Evolutionary conservation across 2,797 vertebrate species (phyloP), one percentile per base, ranked within the genome.

Genomic region (Sphenopsis melanotis): DNA sequence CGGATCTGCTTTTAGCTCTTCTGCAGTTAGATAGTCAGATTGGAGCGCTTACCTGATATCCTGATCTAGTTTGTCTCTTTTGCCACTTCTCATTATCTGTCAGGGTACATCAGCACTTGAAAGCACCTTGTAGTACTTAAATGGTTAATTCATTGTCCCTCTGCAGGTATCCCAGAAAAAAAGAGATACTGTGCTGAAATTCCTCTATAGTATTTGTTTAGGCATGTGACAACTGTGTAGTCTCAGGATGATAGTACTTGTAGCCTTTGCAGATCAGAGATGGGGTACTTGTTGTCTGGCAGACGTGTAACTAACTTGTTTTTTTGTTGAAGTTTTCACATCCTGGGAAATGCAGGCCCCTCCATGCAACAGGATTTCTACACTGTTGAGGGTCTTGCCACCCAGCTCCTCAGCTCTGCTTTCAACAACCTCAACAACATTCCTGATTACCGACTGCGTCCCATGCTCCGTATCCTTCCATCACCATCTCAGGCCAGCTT

Each of bases 321-420:
- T 68, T 91, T 92, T 93, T 88, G 72, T 65, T 96, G 11, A 93
- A 99, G 99, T 96, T 99, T 98, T 94, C 98, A 99, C n/a, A 97
- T 99, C 90, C 96, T 99, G 37, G 99, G 99, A 53, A 98, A 98
- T 66, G 98, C 98, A 32, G 99, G 98, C 41, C 97, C 97, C n/a
- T 98, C 98, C 83, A 98, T 99, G 97, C 98, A 98, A 89, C 99
- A 99, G 97, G 99, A 99, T 47, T 99, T 99, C 97, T 99, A 99
- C 96, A 98, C 98, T 0, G 98, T 99, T 23, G 98, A 99, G 32
- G 98, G 98, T 53, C 93, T 99, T 14, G 98, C 98, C 29, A 97
- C 98, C 76, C 98, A 99, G 94, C 98, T 99, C 37, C 97, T 99
- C 23, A 98, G 97, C 81, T 99, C 99, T 15, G 99, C 97, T 83